Evolutionary conservation across 2,888 invertebrate species (phyloP).

Genomic region (Apamea anceps): DNA sequence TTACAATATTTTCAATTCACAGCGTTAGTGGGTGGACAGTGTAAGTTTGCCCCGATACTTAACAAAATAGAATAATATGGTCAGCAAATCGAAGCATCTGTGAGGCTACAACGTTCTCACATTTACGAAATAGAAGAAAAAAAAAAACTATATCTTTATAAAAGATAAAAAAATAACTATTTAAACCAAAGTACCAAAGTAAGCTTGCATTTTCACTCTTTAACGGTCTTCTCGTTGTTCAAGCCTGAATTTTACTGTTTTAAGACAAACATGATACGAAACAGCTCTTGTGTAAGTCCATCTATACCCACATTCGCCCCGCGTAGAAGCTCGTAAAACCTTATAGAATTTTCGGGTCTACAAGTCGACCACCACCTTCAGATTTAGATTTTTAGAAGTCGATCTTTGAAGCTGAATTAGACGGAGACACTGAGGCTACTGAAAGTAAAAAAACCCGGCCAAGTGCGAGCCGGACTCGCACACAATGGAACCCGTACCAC

Average conservation of each 20-base stretch:
- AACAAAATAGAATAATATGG: neutral
- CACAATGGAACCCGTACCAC: no score
- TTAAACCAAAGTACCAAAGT: neutral
- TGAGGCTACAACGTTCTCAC: neutral
- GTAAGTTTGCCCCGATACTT: neutral
- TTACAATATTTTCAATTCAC: neutral
- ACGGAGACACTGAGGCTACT: neutral
- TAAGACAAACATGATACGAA: neutral
- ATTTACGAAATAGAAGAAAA: neutral
- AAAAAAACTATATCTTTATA: no score
- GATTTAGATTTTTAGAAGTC: neutral
- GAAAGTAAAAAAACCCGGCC: neutral
- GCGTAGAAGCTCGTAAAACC: neutral
- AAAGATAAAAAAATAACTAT: neutral
- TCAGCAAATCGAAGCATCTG: neutral
- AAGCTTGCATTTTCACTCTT: no score
- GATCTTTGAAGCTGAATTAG: neutral
- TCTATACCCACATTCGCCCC: neutral
- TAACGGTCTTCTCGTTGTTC: neutral
- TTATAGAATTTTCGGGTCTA: neutral
- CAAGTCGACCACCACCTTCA: neutral
- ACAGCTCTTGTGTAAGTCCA: neutral
- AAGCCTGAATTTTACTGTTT: neutral
- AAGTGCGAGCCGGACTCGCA: no score
- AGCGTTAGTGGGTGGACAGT: neutral